Evolutionary conservation across 92 coral and sea anemone genomes (phyloP), one percentile per base, ranked within the genome.

Genomic region (Palythoa caribaeorum): DNA sequence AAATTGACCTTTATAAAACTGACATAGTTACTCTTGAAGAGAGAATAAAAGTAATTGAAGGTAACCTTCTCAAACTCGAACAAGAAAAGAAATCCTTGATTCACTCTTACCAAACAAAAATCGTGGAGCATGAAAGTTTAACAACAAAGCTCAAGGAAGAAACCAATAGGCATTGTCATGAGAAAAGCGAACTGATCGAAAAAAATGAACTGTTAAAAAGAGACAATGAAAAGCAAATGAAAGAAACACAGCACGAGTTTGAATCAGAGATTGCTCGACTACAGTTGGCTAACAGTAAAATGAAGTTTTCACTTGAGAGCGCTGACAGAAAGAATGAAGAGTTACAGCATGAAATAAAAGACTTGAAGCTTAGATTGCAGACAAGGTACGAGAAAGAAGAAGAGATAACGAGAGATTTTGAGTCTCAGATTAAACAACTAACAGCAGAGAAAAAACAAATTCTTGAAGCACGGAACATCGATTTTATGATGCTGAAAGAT

Each of bases 281-380:
- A 7, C 57, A 76, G 53, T 76, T 76, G 35, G 80, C 48, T 13
- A 76, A 38, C 80, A 19, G 44, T 60, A 76, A 38, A 47, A 11
- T 76, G 53, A 40, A 50, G 10, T 12, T 14, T 20, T 51, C 53
- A 10, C 53, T 48, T 20, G 80, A 76, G 7, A 76, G 15, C 35
- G 65, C 84, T 62, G 28, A 62, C 1, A 37, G 39, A 21, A 62
- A 35, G 38, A 62, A 59, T 8, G 38, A 39, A 20, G 83, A 78
- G 66, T 66, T 52, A 9, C 66, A n/a, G 11, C 69, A 78, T 3
- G 83, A 78, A 20, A 55, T 78, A 47, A 66, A 78, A 28, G 69
- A 57, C 5, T 16, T 55, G 50, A 78, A 39, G 36, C 54, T 11
- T 1, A 28, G 55, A 37, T 14, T 78, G 21, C 21, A 20, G 38